These are phyloP conservation scores for Ammodytes marinus DNA, from an alignment of 2,113 vertebrate genomes.

Conservation along the genomic window DNA sequence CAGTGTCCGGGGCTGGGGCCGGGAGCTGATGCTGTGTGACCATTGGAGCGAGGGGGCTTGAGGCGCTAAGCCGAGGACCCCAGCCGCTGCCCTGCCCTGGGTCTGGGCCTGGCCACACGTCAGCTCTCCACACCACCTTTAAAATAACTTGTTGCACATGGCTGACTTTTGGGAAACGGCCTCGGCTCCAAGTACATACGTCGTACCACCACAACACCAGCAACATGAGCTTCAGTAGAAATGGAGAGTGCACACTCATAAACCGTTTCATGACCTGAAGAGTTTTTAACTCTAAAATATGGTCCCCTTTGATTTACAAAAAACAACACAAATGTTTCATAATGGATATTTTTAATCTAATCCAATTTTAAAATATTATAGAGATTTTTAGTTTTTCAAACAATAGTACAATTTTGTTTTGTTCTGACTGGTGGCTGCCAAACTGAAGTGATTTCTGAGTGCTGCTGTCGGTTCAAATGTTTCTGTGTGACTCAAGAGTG, in stretches of 20 bases:
- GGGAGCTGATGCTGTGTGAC: conserved; percentile 79
- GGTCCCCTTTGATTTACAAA: conserved; percentile 15
- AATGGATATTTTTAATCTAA: conserved; percentile 10
- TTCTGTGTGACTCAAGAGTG: conserved; percentile 56
- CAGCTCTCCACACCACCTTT: conserved; percentile 80
- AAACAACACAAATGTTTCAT: not conserved
- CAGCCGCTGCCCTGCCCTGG: conserved; percentile 56
- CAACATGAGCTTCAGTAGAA: conserved; percentile 15
- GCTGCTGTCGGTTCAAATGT: conserved; percentile 60
- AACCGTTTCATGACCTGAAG: conserved; percentile 19
- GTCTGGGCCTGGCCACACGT: conserved; percentile 72
- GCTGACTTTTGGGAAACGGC: conserved; percentile 58
- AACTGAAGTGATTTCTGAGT: conserved; percentile 60
- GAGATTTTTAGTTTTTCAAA: conserved; percentile 3
- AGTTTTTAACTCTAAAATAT: conserved; percentile 1
- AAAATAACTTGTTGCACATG: conserved; percentile 78
- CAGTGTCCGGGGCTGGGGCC: conserved; percentile 75
- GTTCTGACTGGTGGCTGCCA: conserved; percentile 50
- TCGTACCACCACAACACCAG: conserved; percentile 7
- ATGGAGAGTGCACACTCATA: conserved; percentile 2
- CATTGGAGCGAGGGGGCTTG: conserved; percentile 71
- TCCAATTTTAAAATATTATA: conserved; percentile 15
- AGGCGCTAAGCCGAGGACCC: conserved; percentile 75
- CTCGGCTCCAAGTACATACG: conserved; percentile 27
- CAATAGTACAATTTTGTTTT: conserved; percentile 51